Evolutionary conservation across 2,113 vertebrate genomes (phyloP).

Genomic region (Indicator indicator): DNA sequence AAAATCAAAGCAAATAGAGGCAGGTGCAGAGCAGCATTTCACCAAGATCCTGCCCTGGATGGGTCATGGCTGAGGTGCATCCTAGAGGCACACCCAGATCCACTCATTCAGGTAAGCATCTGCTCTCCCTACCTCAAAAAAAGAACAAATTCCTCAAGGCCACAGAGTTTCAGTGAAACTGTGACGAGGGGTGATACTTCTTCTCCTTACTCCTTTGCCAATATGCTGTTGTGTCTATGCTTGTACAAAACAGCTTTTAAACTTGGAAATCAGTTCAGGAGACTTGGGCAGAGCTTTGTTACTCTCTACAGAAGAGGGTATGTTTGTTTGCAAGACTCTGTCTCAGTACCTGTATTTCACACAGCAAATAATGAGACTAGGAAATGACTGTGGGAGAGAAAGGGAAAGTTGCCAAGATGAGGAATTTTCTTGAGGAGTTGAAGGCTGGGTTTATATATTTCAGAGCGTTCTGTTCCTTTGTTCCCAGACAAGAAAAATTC

Average conservation of each 20-base stretch:
- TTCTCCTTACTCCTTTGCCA: not conserved
- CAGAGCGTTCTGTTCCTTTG: not conserved
- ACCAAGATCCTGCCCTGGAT: not conserved
- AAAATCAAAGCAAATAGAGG: not conserved
- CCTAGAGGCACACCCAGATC: not conserved
- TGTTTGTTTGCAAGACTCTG: not conserved
- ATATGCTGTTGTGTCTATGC: not conserved
- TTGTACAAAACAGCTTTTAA: not conserved
- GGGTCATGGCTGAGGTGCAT: not conserved
- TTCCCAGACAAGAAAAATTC: not conserved
- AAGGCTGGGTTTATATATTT: not conserved
- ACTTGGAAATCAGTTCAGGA: not conserved
- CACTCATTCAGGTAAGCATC: not conserved
- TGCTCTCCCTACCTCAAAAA: not conserved
- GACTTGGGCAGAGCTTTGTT: not conserved
- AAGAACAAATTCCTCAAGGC: not conserved
- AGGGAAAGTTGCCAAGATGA: not conserved
- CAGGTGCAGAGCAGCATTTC: not conserved
- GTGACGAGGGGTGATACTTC: not conserved
- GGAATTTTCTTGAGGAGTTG: not conserved
- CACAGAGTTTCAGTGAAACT: not conserved
- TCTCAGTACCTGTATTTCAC: not conserved
- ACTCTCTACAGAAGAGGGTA: not conserved
- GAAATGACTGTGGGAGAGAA: slow-evolving; percentile 17
- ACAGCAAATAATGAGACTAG: not conserved